Base-by-base conservation (phyloP, 2,888 invertebrate genomes). In the Meloe dianella region DNA sequence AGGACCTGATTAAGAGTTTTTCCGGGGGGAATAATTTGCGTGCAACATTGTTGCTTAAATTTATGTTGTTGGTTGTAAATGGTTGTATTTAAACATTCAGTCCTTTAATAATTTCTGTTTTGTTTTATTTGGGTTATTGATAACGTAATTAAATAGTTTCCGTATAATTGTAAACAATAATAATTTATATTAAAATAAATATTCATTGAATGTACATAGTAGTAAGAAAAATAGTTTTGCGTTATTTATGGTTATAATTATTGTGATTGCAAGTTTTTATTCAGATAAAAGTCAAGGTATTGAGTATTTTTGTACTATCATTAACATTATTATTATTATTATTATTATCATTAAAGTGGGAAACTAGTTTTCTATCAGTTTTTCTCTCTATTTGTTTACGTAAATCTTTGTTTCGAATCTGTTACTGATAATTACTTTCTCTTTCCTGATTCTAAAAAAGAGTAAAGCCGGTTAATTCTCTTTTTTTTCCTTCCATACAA, bases 251-350 rank as follows among this genome's bases (percentile, higher is more conserved):
- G 59, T 54, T 62, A 29, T 65, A 71, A 69, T 70, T 61, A 63
- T 35, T 30, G n/a, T n/a, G n/a, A 35, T 65, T 70, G 64, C 68
- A 67, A 68, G 68, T 71, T 73, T 68, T 73, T 68, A 71, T 70
- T 73, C 64, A 66, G 68, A 66, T 73, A 73, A 71, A 73, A 73
- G 73, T 73, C 73, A 73, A 73, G 73, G 73, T 61, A 66, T 66
- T 70, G 65, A 24, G 68, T 67, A 70, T 69, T 69, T 67, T 22
- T 51, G 66, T 64, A 54, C 59, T 64, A 65, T 72, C 65, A 58
- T 47, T 47, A 47, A 20, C 20, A 51, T 51, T 20, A 22, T 51
- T 22, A 22, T 51, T 64, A 60, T 63, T 69, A 65, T 71, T 68
- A n/a, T 38, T 38, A 4, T 38, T 38, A 22, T 68, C 63, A 60